Evolutionary conservation across 2,888 invertebrate genomes (phyloP), one percentile per base, ranked within the genome.

Genomic region (Drosophila colorata): DNA sequence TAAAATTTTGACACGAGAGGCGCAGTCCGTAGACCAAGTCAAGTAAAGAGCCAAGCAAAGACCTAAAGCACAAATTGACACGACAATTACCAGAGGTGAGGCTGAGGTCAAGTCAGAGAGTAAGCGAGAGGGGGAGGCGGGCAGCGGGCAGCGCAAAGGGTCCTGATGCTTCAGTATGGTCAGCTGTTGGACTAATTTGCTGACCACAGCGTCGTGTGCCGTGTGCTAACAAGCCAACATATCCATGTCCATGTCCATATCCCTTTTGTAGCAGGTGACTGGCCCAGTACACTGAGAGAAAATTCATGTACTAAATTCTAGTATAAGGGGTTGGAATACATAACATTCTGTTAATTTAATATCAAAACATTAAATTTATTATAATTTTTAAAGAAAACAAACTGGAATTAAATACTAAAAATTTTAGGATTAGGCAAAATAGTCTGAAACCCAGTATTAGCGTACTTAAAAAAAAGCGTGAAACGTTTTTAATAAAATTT

Each of bases 171-270:
- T 69, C 33, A 25, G 16, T 23, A 8, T 49, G 79, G 69, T 67
- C 85, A 85, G 84, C 83, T 82, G 80, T 58, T 73, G 61, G 66
- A 67, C 61, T 73, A 88, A 82, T 88, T 82, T 79, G 80, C 63
- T 87, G 88, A 85, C 85, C 85, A 80, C 87, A 85, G 57, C 68
- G 44, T 44, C 57, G 59, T 40, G 74, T 84, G 79, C 81, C 82
- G 87, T 88, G 87, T 87, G 85, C 85, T 85, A 85, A 85, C 85
- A 85, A 85, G 84, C 70, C 67, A 70, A 72, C 65, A 67, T 69
- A 69, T 52, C 55, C 49, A 37, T 60, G 35, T 35, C 37, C 46
- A 52, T 60, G 40, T 53, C 47, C 70, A 69, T 74, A 57, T 69
- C 61, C 74, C n/a, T 44, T 43, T 33, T 33, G 31, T 43, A 53